These are phyloP conservation scores for Andricus grossulariae DNA, from an alignment of 1,140 invertebrate genomes.

Conservation along the genomic window DNA sequence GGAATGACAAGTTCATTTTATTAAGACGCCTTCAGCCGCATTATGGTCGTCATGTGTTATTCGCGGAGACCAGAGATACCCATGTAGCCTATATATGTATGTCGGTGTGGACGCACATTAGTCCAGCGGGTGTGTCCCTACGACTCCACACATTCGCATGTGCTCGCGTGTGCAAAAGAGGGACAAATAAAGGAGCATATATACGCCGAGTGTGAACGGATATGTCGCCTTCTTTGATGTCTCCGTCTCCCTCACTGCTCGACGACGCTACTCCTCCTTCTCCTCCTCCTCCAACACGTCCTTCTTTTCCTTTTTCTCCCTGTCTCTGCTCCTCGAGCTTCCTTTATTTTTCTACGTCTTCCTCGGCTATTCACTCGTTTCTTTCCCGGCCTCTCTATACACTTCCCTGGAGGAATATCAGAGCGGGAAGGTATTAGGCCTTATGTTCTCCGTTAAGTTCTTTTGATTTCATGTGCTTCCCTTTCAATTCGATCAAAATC, in stretches of 20 bases:
- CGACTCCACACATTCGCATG: conserved; percentile 13
- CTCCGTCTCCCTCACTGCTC: conserved; percentile 51
- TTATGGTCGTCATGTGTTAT: conserved; percentile 67
- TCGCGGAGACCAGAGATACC: conserved; percentile 57
- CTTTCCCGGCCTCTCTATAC: conserved; percentile 26
- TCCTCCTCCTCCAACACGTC: conserved; percentile 10
- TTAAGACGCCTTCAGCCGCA: conserved; percentile 68
- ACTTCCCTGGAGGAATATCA: not conserved
- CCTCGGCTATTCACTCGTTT: conserved; percentile 40
- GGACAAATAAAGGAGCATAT: conserved; percentile 57
- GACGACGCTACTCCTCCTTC: conserved; percentile 30
- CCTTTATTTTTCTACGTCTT: conserved; percentile 43
- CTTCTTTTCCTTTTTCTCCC: conserved; percentile 37
- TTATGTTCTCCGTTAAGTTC: not conserved
- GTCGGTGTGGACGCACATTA: conserved; percentile 33
- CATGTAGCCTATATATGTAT: conserved; percentile 38
- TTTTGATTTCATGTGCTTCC: not conserved
- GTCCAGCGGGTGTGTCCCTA: conserved; percentile 9
- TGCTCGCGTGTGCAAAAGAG: conserved; percentile 28
- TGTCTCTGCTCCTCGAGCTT: conserved; percentile 33
- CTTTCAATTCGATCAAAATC: conserved; percentile 10
- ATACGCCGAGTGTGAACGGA: conserved; percentile 70
- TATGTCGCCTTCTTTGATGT: conserved; percentile 74
- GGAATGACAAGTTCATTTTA: conserved; percentile 73
- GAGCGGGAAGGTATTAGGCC: not conserved